Percentiles rank a stretch among this genome's conserved stretches.
Conservation (phyloP, 2,113 vertebrate genomes). For the Dascyllus trimaculatus region DNA sequence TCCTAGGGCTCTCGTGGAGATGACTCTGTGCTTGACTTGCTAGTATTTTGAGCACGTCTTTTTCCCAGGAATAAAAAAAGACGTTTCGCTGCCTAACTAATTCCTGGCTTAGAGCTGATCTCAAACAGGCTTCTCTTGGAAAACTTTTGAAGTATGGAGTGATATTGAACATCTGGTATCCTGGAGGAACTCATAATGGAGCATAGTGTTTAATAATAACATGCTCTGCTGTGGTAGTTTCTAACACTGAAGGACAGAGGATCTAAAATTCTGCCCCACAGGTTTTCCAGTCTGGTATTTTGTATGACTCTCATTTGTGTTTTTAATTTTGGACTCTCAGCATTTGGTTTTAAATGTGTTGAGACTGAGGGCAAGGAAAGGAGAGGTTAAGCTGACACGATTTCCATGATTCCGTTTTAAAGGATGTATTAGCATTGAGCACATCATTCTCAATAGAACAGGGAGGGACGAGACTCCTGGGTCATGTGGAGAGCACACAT, state of each 20-base stretch:
- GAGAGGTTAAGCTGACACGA: constrained; percentile 18
- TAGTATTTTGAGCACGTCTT: constrained; percentile 37
- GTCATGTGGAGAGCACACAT: constrained; percentile 47
- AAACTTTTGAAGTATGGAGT: constrained; percentile 50
- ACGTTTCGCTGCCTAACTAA: constrained; percentile 18
- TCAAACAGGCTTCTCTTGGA: constrained; percentile 13
- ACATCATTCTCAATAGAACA: not conserved
- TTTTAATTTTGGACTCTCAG: constrained; percentile 29
- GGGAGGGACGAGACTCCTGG: constrained; percentile 15
- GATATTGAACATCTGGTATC: constrained; percentile 45
- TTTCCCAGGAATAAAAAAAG: not conserved
- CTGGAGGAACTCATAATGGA: constrained; percentile 42
- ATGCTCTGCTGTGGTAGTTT: constrained; percentile 24
- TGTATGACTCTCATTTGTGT: constrained; percentile 19
- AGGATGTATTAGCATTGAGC: constrained; percentile 18
- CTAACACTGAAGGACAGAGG: constrained; percentile 1
- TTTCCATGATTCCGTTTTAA: constrained; percentile 7
- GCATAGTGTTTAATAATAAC: constrained; percentile 33
- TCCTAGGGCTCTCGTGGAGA: constrained; percentile 4
- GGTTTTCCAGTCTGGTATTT: constrained; percentile 33
- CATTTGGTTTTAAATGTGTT: constrained; percentile 28
- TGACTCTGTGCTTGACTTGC: constrained; percentile 14
- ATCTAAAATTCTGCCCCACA: not conserved
- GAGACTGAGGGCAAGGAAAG: constrained; percentile 15
- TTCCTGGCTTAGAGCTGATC: constrained; percentile 44